Base-by-base conservation (phyloP, 2,888 invertebrate species). In the Belgica antarctica region DNA sequence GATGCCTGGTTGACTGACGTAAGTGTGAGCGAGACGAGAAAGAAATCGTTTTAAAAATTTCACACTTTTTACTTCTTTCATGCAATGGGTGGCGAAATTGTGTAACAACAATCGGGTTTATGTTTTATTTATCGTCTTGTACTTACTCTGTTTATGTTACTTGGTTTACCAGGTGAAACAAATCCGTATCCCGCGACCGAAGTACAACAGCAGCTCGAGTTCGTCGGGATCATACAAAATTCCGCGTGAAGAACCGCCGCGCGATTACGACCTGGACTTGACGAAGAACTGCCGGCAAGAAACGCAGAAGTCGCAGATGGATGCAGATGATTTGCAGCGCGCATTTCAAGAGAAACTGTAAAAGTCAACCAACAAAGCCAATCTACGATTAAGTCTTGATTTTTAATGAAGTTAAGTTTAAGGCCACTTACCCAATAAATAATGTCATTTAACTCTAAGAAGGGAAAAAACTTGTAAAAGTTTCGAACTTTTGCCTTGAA, bases 1-100 rank as follows among this genome's bases (percentile, higher is more conserved):
- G 68, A 68, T 52, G 68, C 68, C 27, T 68, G 68, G 68, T 57
- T 68, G 52, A 68, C 68, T 68, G 68, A 68, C 52, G 68, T 68
- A 68, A 68, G 68, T 57, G 3, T 27, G 22, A 52, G 52, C 22
- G 4, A 7, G 17, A 52, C 5, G 8, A 17, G 22, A 19, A 52
- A 7, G 52, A 52, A 52, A 52, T 52, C 52, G 22, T n/a, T n/a
- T n/a, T n/a, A n/a, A n/a, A n/a, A n/a, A n/a, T n/a, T n/a, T n/a
- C 52, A 52, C 52, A 52, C 52, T 61, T 61, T 27, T 61, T 22
- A 15, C 22, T 57, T 4, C 24, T 12, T 10, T 7, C 47, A 47
- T 47, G 15, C n/a, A n/a, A n/a, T 57, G 3, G 41, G 24, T 57
- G 57, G 28, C 61, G n/a, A 25, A 61, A 41, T 63, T 63, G 63